Percentiles rank a stretch among this genome's conserved stretches.
phyloP scores from a whole-genome alignment of 30 jellyfish, hydroid and myxozoan genomes.

The Nemopilema nomurai region DNA sequence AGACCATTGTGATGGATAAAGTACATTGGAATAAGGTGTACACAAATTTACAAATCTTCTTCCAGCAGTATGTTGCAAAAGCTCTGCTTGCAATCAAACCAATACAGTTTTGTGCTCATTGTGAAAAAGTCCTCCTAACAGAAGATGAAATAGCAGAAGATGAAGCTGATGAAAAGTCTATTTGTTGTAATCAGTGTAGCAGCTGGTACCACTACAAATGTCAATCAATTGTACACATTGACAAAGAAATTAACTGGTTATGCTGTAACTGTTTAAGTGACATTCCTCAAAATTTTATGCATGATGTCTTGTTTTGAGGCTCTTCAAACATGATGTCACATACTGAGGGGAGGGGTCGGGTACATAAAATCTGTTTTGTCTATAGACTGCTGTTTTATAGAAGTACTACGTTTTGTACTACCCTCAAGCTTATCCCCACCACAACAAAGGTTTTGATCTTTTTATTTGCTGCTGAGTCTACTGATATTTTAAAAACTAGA shows the following conservation, averaged over 20 bases:
- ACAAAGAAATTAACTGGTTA: constrained; percentile 17
- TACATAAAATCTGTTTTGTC: neutral
- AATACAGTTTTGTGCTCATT: constrained; percentile 49
- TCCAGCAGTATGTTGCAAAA: constrained; percentile 35
- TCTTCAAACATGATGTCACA: neutral
- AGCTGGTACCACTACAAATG: constrained; percentile 65
- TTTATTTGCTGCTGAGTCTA: neutral
- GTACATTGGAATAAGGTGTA: constrained; percentile 28
- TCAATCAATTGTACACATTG: constrained; percentile 27
- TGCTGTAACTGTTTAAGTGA: constrained; percentile 22
- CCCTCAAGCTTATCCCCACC: neutral
- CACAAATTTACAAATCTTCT: constrained; percentile 38
- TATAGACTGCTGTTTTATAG: neutral
- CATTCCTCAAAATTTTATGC: constrained; percentile 9
- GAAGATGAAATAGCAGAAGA: constrained; percentile 39
- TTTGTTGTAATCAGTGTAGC: constrained; percentile 33
- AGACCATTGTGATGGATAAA: constrained; percentile 19
- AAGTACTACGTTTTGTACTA: neutral
- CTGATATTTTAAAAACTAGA: neutral
- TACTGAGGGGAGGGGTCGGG: neutral
- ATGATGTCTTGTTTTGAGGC: neutral
- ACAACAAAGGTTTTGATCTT: neutral
- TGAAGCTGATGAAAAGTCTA: constrained; percentile 17
- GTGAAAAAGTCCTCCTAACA: constrained; percentile 48
- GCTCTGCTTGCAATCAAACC: constrained; percentile 52